phyloP scores from a whole-genome alignment of 30 jellyfish, hydroid and myxozoan species.

The Hydra vulgaris region DNA sequence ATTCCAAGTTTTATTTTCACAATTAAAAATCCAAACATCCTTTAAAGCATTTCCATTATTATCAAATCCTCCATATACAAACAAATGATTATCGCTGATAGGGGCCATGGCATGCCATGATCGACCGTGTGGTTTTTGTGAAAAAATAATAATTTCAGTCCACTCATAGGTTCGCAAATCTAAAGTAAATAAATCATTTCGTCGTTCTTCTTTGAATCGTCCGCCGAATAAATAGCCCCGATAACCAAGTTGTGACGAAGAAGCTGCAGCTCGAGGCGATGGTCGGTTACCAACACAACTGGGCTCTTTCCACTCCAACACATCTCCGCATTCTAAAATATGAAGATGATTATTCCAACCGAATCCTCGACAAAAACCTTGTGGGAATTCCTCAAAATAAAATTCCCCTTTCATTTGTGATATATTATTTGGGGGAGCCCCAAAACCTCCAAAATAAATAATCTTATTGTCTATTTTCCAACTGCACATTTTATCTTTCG shows the following conservation, averaged over 20 bases:
- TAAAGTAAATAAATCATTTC: constrained; percentile 54
- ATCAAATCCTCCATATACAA: constrained; percentile 65
- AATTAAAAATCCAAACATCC: constrained; percentile 63
- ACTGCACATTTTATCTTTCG: constrained; percentile 54
- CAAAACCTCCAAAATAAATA: constrained; percentile 83
- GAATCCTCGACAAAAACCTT: constrained; percentile 35
- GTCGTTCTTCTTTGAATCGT: constrained; percentile 34
- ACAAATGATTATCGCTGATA: constrained; percentile 22
- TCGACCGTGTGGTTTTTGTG: constrained; percentile 56
- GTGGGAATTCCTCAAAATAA: constrained; percentile 42
- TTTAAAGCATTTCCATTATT: constrained; percentile 40
- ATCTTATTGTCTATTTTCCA: constrained; percentile 45
- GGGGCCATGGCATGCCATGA: constrained; percentile 67
- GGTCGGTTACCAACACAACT: constrained; percentile 31
- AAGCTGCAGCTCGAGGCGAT: constrained; percentile 84
- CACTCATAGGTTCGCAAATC: constrained; percentile 49
- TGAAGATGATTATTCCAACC: constrained; percentile 76
- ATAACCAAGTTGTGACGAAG: constrained; percentile 43
- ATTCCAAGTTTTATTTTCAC: constrained; percentile 32
- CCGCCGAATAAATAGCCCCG: constrained; percentile 78
- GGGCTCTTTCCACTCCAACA: constrained; percentile 58
- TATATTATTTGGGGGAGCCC: constrained; percentile 38
- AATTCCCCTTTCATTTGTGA: constrained; percentile 52
- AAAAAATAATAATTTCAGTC: constrained; percentile 27
- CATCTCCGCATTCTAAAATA: constrained; percentile 51